Evolutionary conservation across 2,113 vertebrate species (phyloP).

Genomic region (Notothenia coriiceps): DNA sequence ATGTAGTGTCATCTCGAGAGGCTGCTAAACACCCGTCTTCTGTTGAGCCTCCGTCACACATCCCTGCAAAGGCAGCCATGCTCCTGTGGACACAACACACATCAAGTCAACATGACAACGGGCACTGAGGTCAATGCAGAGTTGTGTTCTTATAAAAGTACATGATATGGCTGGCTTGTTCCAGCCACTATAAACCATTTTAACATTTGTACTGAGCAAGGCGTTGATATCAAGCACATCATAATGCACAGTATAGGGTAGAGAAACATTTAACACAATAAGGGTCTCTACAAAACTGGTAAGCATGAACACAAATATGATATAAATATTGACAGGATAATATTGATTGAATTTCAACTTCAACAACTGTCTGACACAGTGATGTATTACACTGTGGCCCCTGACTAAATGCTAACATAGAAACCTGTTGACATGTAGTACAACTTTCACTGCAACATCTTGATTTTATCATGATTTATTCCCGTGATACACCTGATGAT

Average conservation of each 20-base stretch:
- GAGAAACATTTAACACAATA: background rate
- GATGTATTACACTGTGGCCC: constrained; percentile 23
- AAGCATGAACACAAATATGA: background rate
- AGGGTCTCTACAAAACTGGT: background rate
- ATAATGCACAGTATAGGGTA: background rate
- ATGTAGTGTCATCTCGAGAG: constrained; percentile 97
- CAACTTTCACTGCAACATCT: constrained; percentile 12
- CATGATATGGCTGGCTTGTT: background rate
- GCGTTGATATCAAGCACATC: background rate
- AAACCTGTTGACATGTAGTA: constrained; percentile 35
- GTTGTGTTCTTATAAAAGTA: too few relatives aligned
- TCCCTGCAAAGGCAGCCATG: constrained; percentile 99
- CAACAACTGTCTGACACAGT: constrained; percentile 15
- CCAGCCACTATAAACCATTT: background rate
- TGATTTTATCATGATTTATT: too few relatives aligned
- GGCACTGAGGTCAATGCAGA: too few relatives aligned
- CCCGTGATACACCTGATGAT: background rate
- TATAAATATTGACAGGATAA: background rate
- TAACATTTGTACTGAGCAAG: background rate
- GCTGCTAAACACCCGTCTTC: constrained; percentile 98
- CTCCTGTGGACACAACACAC: constrained; percentile 86
- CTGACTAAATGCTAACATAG: constrained; percentile 6
- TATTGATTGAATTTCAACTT: background rate
- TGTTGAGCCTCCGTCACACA: constrained; percentile 98
- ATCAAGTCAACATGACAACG: constrained; percentile 12